Percentiles rank a stretch among this genome's conserved stretches.
Evolutionary conservation across 37 sponge, comb jelly and placozoan species (phyloP).

Genomic region (Theonella swinhoei): DNA sequence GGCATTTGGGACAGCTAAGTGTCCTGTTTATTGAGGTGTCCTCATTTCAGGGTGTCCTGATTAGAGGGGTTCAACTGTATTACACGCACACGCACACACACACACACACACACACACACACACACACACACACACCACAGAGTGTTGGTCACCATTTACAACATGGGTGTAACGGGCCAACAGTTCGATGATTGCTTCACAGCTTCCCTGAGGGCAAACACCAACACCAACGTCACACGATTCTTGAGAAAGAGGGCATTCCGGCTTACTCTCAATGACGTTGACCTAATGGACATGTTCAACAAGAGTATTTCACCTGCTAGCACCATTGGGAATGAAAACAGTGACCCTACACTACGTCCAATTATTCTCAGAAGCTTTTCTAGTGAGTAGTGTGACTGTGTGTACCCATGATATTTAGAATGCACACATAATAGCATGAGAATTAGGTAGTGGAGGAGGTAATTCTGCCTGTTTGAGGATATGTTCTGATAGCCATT

Average conservation of each 20-base stretch:
- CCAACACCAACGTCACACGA: neutral
- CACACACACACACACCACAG: no score
- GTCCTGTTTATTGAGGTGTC: no score
- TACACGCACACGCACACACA: no score
- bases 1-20: no score
- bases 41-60: no score
- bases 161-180: neutral
- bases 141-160: neutral
- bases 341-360: slow-evolving; percentile 17
- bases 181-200: neutral
- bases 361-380: slow-evolving; percentile 2
- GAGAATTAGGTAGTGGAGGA: neutral
- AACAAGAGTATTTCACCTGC: neutral
- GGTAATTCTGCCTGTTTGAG: no score
- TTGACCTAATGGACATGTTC: neutral
- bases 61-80: no score
- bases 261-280: neutral
- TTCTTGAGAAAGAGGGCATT: slow-evolving; percentile 23
- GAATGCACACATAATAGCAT: neutral
- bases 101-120: no score
- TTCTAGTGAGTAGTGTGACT: neutral
- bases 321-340: neutral
- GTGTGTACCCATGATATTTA: neutral
- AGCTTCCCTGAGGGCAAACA: neutral
- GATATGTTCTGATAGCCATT: no score